Evolutionary conservation across 2,888 invertebrate genomes (phyloP).

Genomic region (Agriopis aurantiaria): DNA sequence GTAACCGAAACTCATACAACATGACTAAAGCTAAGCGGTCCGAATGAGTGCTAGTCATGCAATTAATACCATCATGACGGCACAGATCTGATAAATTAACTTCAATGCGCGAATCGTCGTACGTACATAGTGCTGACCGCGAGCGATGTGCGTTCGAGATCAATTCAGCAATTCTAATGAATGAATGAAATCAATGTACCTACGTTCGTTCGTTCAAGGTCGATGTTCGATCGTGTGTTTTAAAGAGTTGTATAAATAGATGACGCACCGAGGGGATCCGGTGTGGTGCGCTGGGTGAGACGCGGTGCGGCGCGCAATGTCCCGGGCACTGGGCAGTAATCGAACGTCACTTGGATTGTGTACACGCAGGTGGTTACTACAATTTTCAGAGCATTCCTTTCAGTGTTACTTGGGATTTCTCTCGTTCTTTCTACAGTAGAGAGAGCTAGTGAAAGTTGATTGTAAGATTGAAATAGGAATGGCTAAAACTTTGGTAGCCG

Average conservation of each 20-base stretch:
- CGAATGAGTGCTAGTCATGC: constrained; percentile 62
- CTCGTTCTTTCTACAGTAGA: neutral
- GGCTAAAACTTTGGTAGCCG: constrained; percentile 30
- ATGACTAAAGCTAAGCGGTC: constrained; percentile 48
- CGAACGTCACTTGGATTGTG: constrained; percentile 48
- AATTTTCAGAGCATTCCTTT: neutral
- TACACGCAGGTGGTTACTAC: constrained; percentile 51
- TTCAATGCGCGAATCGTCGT: constrained; percentile 65
- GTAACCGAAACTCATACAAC: constrained; percentile 22
- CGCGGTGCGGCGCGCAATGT: constrained; percentile 32
- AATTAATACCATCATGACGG: constrained; percentile 60
- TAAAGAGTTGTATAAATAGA: constrained; percentile 63
- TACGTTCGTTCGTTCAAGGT: constrained; percentile 42
- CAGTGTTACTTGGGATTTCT: neutral
- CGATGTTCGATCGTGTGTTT: constrained; percentile 38
- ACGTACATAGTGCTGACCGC: constrained; percentile 46
- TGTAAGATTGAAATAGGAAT: neutral
- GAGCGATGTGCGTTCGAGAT: constrained; percentile 41
- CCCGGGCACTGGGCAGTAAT: too few species aligned
- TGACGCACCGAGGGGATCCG: constrained; percentile 76
- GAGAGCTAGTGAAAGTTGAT: neutral
- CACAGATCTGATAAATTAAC: constrained; percentile 63
- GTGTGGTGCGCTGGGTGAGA: constrained; percentile 54
- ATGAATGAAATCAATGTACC: constrained; percentile 67
- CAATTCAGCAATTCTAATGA: constrained; percentile 65